These are phyloP conservation scores for Augochlorella aurata DNA, from an alignment of 2,888 invertebrate genomes.

Conservation along the genomic window DNA sequence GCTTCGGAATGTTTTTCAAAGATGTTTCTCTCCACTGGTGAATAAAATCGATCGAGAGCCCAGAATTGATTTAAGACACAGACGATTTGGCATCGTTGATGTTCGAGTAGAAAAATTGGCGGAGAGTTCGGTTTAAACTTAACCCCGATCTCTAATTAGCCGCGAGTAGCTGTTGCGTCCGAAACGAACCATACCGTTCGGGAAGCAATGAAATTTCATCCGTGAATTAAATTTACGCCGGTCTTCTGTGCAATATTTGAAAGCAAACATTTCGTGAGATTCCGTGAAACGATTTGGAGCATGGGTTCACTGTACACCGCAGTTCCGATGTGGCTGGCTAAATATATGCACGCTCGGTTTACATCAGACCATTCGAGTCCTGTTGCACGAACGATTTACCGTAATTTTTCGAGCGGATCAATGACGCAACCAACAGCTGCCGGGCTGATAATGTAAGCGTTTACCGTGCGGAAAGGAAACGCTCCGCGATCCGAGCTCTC, in stretches of 20 bases:
- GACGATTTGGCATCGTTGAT: neutral
- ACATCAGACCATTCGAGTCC: conserved; percentile 25
- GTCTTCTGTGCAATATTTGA: neutral
- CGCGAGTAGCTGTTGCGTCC: neutral
- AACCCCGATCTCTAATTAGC: neutral
- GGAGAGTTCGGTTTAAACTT: neutral
- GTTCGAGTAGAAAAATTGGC: neutral
- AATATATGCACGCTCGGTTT: conserved; percentile 43
- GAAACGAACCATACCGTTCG: neutral
- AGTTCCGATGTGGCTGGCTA: conserved; percentile 28
- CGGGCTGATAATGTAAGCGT: conserved; percentile 13
- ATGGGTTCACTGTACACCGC: conserved; percentile 21
- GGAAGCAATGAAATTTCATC: neutral
- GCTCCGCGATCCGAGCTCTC: neutral
- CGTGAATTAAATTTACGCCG: neutral
- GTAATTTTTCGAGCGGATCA: conserved; percentile 45
- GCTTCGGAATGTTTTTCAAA: neutral
- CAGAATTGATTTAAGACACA: neutral
- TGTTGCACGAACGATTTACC: conserved; percentile 30
- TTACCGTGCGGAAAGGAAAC: neutral
- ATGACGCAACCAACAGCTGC: conserved; percentile 45
- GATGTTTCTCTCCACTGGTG: neutral
- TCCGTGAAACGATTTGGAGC: conserved; percentile 41
- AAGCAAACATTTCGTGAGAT: conserved; percentile 29
- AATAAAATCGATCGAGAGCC: neutral